phyloP scores from a whole-genome alignment of 1,140 invertebrate species.

The Apis dorsata region DNA sequence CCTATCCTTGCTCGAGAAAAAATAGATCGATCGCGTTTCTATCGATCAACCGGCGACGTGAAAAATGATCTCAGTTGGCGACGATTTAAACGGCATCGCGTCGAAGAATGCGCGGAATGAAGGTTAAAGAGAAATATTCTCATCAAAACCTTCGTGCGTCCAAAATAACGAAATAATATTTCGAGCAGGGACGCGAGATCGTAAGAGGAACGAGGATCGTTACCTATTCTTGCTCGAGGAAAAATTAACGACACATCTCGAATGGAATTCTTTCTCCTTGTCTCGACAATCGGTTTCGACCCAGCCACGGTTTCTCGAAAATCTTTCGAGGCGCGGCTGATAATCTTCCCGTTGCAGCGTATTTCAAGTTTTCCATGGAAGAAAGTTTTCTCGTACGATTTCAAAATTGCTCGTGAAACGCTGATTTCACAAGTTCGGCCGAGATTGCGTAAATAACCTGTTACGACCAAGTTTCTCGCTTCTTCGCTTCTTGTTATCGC shows the following conservation, averaged over 20 bases:
- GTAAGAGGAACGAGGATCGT: no score
- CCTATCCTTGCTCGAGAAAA: no score
- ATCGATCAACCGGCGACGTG: slow-evolving; percentile 63
- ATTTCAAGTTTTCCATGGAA: background rate
- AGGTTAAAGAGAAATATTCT: background rate
- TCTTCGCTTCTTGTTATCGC: background rate
- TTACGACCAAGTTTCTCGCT: slow-evolving; percentile 9
- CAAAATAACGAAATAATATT: no score
- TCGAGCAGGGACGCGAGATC: no score
- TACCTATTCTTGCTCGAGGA: no score
- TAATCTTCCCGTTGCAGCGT: slow-evolving; percentile 6
- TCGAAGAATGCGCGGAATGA: background rate
- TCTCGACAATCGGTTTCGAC: background rate
- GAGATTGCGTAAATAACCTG: slow-evolving; percentile 5
- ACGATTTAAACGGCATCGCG: slow-evolving; percentile 56
- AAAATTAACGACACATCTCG: no score
- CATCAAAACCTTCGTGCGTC: no score
- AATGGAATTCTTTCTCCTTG: no score
- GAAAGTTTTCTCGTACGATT: slow-evolving; percentile 8
- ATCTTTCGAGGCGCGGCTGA: background rate
- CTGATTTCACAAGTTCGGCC: slow-evolving; percentile 3
- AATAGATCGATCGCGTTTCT: background rate
- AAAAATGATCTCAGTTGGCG: slow-evolving; percentile 61
- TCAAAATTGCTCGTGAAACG: slow-evolving; percentile 15
- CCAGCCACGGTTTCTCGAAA: background rate